Evolutionary conservation across 2,797 vertebrate genomes (phyloP), one percentile per base, ranked within the genome.

Genomic region (Heteromormyrus szaboi): DNA sequence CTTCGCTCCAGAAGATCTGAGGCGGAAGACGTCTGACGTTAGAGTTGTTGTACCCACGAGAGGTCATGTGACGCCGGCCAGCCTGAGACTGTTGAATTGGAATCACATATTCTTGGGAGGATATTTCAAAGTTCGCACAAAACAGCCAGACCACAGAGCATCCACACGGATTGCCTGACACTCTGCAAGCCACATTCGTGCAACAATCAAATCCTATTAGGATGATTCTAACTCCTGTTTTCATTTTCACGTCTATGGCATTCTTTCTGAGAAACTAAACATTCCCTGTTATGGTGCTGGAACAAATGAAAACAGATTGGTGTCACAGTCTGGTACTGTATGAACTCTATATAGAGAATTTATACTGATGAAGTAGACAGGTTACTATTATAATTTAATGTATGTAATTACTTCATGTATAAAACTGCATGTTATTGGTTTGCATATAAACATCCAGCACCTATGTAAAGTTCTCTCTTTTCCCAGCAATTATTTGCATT

Each of bases 21-120:
- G 85, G 79, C 86, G 91, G 92, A 94, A 91, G 17, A 88, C 92
- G 88, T 93, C 92, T 93, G 92, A 93, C 92, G 86, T 88, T 44
- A 62, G 51, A 91, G 91, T 92, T 90, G 91, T 86, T 90, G 90
- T 91, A 92, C 92, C 90, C 92, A 89, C 54, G 88, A 92, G 91
- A 92, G 91, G 90, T 90, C 91, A 90, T 89, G 91, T 93, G 93
- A 91, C 89, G 90, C 4, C 90, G 88, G 89, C 86, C 88, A 89
- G 91, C 92, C 86, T 50, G 87, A 91, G 90, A 90, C 91, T 89
- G 8, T 54, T 89, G 84, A 93, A 92, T 91, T 89, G 92, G 92
- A 91, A 93, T 89, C 91, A 91, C 90, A 90, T 92, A 92, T 91
- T 92, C 91, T 89, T 89, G 90, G 87, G 84, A 89, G 91, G 91